These are phyloP conservation scores for Lineus longissimus DNA, from an alignment of 1,140 invertebrate species.

Conservation along the genomic window DNA sequence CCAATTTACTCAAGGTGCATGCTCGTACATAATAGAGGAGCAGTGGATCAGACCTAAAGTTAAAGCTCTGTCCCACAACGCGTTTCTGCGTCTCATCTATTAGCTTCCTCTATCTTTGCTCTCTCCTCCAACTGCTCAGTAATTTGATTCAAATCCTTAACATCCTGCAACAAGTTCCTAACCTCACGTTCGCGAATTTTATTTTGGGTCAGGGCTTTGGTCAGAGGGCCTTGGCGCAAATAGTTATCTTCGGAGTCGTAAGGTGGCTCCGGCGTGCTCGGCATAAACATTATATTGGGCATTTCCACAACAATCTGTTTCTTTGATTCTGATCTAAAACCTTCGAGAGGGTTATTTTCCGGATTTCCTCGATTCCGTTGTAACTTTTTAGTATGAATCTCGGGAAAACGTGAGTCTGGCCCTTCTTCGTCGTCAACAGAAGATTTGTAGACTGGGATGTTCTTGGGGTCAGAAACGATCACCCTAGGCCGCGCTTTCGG, in stretches of 20 bases:
- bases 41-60: too few species aligned
- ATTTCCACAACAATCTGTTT: constrained; percentile 38
- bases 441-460: background rate
- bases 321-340: background rate
- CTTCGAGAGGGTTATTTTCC: background rate
- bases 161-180: constrained; percentile 40
- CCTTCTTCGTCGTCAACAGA: background rate
- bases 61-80: too few species aligned
- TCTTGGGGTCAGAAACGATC: background rate
- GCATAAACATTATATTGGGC: constrained; percentile 38
- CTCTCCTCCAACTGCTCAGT: constrained; percentile 20
- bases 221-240: constrained; percentile 9
- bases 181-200: constrained; percentile 35
- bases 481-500: background rate
- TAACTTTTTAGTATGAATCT: background rate
- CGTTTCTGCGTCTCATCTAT: too few species aligned
- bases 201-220: constrained; percentile 36
- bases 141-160: constrained; percentile 37
- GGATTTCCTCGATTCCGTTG: background rate
- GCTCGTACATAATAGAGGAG: too few species aligned
- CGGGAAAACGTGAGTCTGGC: background rate
- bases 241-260: constrained; percentile 6
- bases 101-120: background rate
- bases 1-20: too few species aligned
- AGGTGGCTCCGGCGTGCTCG: constrained; percentile 24